Conservation (phyloP, 2,888 invertebrate species). For the Globia sparganii region DNA sequence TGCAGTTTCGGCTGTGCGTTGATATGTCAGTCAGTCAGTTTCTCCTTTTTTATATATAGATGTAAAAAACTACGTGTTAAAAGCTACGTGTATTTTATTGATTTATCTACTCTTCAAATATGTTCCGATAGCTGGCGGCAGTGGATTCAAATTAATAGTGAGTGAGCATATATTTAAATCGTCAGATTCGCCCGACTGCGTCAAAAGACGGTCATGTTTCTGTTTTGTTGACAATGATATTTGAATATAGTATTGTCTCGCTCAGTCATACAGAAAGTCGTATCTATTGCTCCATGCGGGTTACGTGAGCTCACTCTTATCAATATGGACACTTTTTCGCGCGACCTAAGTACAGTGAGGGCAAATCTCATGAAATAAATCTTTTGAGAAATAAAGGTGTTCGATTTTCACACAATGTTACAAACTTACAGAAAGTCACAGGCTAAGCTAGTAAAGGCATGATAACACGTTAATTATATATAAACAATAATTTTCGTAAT, state of each 20-base stretch:
- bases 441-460: not conserved
- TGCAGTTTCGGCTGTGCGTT: no score
- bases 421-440: not conserved
- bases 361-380: not conserved
- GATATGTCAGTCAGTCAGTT: no score
- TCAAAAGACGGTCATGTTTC: not conserved
- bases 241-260: not conserved
- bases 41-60: no score
- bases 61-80: not conserved
- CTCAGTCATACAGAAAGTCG: not conserved
- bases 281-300: not conserved
- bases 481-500: not conserved
- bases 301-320: not conserved
- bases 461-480: not conserved
- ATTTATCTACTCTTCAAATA: conserved; percentile 2
- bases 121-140: not conserved
- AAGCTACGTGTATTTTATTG: conserved; percentile 2
- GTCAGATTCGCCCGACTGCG: not conserved
- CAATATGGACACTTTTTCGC: not conserved
- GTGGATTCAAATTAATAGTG: not conserved
- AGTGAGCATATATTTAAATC: not conserved
- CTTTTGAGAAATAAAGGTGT: not conserved
- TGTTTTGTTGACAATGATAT: not conserved
- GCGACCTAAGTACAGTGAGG: not conserved
- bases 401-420: not conserved